Evolutionary conservation across 2,888 invertebrate species (phyloP).

Genomic region (Ormyrus rosae): DNA sequence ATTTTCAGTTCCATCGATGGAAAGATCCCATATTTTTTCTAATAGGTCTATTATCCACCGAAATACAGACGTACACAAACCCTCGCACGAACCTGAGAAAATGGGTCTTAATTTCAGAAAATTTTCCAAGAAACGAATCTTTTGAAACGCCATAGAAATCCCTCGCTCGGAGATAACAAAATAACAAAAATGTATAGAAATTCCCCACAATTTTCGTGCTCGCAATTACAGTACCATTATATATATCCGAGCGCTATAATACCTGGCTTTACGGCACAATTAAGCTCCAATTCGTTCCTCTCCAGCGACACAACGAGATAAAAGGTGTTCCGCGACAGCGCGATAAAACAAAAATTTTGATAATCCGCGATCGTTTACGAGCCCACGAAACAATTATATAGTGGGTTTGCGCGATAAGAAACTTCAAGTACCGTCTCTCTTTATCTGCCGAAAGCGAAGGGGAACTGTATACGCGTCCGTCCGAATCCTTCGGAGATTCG

Average conservation of each 20-base stretch:
- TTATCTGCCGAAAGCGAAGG: slow-evolving; percentile 23
- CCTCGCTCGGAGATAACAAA: not conserved
- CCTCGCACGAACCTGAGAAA: not conserved
- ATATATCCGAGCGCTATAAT: too few species aligned
- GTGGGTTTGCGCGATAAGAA: slow-evolving; percentile 5
- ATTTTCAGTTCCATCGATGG: too few species aligned
- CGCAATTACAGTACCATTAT: too few species aligned
- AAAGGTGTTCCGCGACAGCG: too few species aligned
- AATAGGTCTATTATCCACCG: too few species aligned
- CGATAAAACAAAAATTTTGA: slow-evolving; percentile 26
- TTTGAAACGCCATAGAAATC: not conserved
- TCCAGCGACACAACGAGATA: not conserved
- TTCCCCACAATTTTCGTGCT: too few species aligned
- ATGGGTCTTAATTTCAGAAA: not conserved
- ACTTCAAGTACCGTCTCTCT: not conserved
- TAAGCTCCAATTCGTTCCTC: not conserved
- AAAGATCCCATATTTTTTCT: too few species aligned
- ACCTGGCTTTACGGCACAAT: not conserved
- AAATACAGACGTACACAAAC: too few species aligned
- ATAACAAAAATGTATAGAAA: not conserved
- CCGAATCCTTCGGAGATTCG: slow-evolving; percentile 12
- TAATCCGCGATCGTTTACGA: slow-evolving; percentile 29
- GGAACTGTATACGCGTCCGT: not conserved
- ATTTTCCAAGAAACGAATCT: slow-evolving; percentile 21
- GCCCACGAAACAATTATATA: slow-evolving; percentile 1